Percentiles rank a stretch among this genome's conserved stretches.
phyloP scores from a whole-genome alignment of 2,797 vertebrate genomes.

The Melanotaenia trifasciata region DNA sequence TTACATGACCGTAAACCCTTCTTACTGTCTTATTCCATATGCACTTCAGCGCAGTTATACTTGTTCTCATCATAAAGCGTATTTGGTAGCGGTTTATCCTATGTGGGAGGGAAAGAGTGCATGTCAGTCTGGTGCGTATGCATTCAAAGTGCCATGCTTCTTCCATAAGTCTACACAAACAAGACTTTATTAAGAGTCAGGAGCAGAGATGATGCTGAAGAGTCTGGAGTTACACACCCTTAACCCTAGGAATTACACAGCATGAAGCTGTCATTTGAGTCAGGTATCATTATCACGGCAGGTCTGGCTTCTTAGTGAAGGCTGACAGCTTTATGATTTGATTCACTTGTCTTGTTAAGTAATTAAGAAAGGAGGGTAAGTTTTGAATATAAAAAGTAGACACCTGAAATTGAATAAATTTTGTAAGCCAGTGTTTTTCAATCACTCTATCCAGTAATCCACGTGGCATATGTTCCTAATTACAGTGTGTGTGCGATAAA shows the following conservation, averaged over 20 bases:
- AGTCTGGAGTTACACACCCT: conserved; percentile 71
- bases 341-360: conserved; percentile 66
- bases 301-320: conserved; percentile 66
- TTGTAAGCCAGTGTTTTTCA: neutral
- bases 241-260: conserved; percentile 76
- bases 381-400: conserved; percentile 38
- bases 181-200: conserved; percentile 64
- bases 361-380: conserved; percentile 65
- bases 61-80: conserved; percentile 62
- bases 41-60: conserved; percentile 63
- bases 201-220: conserved; percentile 62
- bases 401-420: conserved; percentile 33
- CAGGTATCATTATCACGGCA: conserved; percentile 74
- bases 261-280: conserved; percentile 72
- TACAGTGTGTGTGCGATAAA: conserved; percentile 3
- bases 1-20: conserved; percentile 66
- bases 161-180: conserved; percentile 82
- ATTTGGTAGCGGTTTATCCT: conserved; percentile 68
- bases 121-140: conserved; percentile 79
- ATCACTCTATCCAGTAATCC: conserved; percentile 1
- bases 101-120: conserved; percentile 64
- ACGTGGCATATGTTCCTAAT: conserved; percentile 9
- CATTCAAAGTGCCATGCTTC: conserved; percentile 88
- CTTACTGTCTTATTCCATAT: conserved; percentile 55
- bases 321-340: conserved; percentile 75